These are phyloP conservation scores for Portevinia maculata DNA, from an alignment of 2,888 invertebrate genomes.

Conservation along the genomic window DNA sequence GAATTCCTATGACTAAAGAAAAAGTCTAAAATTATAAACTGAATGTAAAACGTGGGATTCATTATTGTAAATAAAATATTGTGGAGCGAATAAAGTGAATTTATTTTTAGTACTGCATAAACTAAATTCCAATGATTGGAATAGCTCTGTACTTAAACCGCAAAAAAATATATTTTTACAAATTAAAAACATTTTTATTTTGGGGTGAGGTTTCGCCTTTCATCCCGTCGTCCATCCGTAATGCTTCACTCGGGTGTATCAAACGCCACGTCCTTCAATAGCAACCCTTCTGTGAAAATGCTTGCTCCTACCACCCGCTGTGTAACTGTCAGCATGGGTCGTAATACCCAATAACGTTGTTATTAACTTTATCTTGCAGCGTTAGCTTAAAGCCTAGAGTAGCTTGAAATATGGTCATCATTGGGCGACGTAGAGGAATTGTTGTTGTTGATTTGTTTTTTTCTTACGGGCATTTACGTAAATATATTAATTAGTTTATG, in stretches of 20 bases:
- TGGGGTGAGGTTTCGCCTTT: neutral
- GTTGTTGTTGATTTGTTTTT: neutral
- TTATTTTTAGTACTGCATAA: conserved; percentile 43
- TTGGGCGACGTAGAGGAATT: neutral
- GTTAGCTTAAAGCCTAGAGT: neutral
- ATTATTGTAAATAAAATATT: conserved; percentile 9
- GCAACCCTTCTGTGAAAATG: conserved; percentile 17
- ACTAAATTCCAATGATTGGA: conserved; percentile 25
- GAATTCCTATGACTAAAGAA: conserved; percentile 3
- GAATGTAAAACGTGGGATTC: conserved; percentile 37
- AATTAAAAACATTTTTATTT: neutral
- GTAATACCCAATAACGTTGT: conserved; percentile 29
- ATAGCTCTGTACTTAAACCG: neutral
- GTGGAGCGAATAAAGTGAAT: conserved; percentile 14
- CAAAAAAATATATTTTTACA: neutral
- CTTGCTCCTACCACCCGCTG: neutral
- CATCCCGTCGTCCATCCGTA: too few relatives aligned
- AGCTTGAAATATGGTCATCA: neutral
- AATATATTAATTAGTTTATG: conserved; percentile 1
- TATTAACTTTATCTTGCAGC: conserved; percentile 22
- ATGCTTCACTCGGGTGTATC: neutral
- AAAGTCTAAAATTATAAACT: conserved; percentile 35
- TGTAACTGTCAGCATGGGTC: conserved; percentile 16
- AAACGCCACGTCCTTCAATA: neutral
- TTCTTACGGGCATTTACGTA: neutral